Conservation (phyloP, 2,797 vertebrate species). For the Natrix natrix region DNA sequence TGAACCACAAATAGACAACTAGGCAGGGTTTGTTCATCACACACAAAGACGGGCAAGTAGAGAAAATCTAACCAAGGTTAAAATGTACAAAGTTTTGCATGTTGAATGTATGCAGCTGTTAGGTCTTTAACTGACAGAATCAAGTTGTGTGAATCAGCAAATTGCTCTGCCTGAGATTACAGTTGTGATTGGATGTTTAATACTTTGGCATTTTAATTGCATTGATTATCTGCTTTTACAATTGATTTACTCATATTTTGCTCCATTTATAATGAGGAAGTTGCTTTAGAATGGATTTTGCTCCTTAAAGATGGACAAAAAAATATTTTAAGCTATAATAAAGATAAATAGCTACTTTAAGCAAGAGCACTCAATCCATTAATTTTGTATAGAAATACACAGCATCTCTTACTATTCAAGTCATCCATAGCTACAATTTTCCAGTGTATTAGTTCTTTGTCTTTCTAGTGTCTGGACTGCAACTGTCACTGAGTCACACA, state of each 20-base stretch:
- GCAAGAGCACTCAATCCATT: constrained; percentile 47
- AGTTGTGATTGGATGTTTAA: not conserved
- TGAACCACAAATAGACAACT: not conserved
- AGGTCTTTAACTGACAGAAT: not conserved
- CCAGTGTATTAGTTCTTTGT: constrained; percentile 74
- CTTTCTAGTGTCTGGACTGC: constrained; percentile 64
- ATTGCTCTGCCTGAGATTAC: not conserved
- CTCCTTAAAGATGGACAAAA: not conserved
- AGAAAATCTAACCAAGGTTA: not conserved
- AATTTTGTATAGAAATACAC: constrained; percentile 41
- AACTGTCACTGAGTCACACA: constrained; percentile 79
- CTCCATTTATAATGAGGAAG: not conserved
- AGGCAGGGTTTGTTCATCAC: not conserved
- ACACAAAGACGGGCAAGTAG: constrained; percentile 11
- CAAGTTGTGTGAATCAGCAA: not conserved
- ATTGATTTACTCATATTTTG: not conserved
- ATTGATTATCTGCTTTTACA: not conserved
- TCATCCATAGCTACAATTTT: constrained; percentile 50
- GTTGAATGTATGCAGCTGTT: not conserved
- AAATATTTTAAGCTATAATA: not conserved
- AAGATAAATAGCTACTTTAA: constrained; percentile 30
- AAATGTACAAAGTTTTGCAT: not conserved
- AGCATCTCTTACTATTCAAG: constrained; percentile 42
- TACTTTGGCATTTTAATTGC: not conserved
- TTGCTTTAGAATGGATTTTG: not conserved